Conservation (phyloP, 1,140 invertebrate genomes). For the Bombus superbus region DNA sequence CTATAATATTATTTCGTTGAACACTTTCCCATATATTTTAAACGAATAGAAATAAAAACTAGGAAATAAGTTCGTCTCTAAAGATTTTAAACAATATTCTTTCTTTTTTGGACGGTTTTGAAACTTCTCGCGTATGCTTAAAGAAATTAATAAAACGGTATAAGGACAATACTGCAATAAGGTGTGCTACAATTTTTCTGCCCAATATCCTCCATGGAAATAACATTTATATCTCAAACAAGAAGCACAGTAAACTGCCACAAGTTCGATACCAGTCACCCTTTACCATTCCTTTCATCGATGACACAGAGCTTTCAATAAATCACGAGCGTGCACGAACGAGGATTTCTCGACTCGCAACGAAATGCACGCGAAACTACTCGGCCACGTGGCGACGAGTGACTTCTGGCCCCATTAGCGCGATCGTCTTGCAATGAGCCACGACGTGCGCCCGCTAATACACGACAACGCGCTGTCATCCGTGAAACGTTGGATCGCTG, state of each 20-base stretch:
- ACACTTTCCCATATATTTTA: not conserved
- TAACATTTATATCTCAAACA: not conserved
- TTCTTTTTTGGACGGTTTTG: not conserved
- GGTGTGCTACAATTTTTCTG: not conserved
- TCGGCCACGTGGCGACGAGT: slow-evolving; percentile 63
- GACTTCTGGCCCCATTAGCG: slow-evolving; percentile 64
- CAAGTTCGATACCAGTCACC: not conserved
- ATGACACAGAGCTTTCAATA: slow-evolving; percentile 5
- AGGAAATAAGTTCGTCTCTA: not conserved
- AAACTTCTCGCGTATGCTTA: not conserved
- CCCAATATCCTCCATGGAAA: not conserved
- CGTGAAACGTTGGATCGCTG: slow-evolving; percentile 68
- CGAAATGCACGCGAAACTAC: slow-evolving; percentile 47
- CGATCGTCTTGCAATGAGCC: slow-evolving; percentile 57
- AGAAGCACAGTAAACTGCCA: too few relatives aligned
- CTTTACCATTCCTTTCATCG: not conserved
- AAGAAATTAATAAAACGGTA: not conserved
- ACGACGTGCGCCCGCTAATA: slow-evolving; percentile 35
- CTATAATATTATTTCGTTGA: not conserved
- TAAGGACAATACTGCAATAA: too few relatives aligned
- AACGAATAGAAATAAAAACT: not conserved
- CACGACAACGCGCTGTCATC: slow-evolving; percentile 60
- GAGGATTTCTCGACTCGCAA: slow-evolving; percentile 23
- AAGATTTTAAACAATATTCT: not conserved
- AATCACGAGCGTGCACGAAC: slow-evolving; percentile 5